Evolutionary conservation across 2,113 vertebrate genomes (phyloP).

Genomic region (Petaurus breviceps): DNA sequence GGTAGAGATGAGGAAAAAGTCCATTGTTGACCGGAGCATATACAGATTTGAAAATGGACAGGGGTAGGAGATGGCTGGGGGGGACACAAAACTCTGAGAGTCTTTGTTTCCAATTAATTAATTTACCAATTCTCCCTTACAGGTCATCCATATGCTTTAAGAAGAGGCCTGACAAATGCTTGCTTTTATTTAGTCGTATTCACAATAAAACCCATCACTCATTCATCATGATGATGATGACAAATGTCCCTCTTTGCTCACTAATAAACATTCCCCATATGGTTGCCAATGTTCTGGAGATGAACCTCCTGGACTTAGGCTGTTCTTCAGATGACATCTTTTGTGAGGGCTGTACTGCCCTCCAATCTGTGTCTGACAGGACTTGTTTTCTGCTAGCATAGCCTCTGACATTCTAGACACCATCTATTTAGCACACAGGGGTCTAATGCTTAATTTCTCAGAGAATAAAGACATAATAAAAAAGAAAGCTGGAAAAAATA

Average conservation of each 20-base stretch:
- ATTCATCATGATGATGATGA: not conserved
- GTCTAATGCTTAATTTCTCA: not conserved
- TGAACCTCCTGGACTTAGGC: too few species aligned
- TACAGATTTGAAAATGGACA: not conserved
- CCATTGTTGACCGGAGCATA: not conserved
- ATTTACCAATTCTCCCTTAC: not conserved
- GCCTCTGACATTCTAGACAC: too few species aligned
- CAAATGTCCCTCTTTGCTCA: not conserved
- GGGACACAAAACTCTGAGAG: not conserved
- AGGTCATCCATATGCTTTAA: not conserved
- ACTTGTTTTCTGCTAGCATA: not conserved
- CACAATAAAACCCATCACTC: not conserved
- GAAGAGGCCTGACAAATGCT: too few species aligned
- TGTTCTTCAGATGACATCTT: not conserved
- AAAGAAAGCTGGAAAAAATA: not conserved
- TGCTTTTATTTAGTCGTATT: not conserved
- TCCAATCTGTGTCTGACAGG: not conserved
- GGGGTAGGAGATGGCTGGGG: not conserved
- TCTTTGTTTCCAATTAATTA: not conserved
- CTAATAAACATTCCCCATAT: too few species aligned
- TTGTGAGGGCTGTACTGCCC: not conserved
- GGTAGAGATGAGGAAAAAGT: not conserved
- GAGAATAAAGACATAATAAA: not conserved
- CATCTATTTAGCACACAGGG: not conserved
- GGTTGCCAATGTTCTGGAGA: too few species aligned